Percentiles rank a stretch among this genome's conserved stretches.
These are phyloP conservation scores for Salticus scenicus DNA, from an alignment of 2,888 invertebrate genomes.

Conservation along the genomic window DNA sequence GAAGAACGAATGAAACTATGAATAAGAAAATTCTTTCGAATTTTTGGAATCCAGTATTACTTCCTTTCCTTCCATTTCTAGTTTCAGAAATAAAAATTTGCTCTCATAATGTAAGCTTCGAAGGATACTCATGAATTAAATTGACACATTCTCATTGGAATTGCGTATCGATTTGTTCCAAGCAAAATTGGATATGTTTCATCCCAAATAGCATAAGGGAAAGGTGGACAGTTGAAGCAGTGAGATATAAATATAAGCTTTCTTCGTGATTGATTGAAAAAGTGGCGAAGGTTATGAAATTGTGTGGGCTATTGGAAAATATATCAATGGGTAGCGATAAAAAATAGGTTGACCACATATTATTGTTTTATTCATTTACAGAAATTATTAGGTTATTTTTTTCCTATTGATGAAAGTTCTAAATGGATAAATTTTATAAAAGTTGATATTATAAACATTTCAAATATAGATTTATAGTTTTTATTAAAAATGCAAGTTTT, in stretches of 20 bases:
- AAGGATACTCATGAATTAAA: conserved; percentile 31
- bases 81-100: background rate
- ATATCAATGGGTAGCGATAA: conserved; percentile 26
- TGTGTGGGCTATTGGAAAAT: conserved; percentile 52
- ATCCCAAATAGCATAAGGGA: background rate
- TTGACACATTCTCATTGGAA: conserved; percentile 49
- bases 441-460: too few relatives aligned
- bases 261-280: conserved; percentile 47
- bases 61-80: background rate
- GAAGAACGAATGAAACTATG: background rate
- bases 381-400: too few relatives aligned
- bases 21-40: background rate
- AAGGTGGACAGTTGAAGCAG: conserved; percentile 14
- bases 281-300: conserved; percentile 45
- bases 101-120: background rate
- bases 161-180: conserved; percentile 19
- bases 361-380: too few relatives aligned
- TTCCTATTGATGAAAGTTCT: too few relatives aligned
- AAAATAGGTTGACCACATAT: too few relatives aligned
- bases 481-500: too few relatives aligned
- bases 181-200: conserved; percentile 51
- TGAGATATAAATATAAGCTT: conserved; percentile 57
- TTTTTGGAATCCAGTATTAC: background rate
- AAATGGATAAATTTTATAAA: too few relatives aligned
- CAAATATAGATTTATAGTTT: too few relatives aligned